phyloP scores from a whole-genome alignment of 2,113 vertebrate genomes.

The Meles meles region DNA sequence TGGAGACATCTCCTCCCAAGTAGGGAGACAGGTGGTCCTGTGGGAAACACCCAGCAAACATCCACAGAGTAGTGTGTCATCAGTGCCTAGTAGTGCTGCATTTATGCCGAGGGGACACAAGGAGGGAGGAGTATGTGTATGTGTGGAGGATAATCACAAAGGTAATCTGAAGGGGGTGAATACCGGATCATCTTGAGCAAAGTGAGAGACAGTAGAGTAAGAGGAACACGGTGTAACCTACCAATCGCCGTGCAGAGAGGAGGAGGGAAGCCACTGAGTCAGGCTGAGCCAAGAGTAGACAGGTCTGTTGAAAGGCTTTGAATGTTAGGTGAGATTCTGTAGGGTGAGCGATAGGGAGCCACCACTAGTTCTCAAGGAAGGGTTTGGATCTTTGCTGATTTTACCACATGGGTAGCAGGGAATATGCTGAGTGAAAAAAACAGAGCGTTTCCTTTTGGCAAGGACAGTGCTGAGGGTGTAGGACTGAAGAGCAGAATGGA shows the following conservation, averaged over 20 bases:
- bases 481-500: neutral
- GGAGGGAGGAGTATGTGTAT: neutral
- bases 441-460: neutral
- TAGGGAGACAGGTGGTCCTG: neutral
- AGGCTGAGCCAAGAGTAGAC: neutral
- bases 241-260: constrained; percentile 27
- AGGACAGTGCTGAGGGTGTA: neutral
- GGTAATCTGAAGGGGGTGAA: neutral
- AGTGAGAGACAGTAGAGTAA: neutral
- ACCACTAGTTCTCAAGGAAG: neutral
- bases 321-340: neutral
- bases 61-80: neutral
- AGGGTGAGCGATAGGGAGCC: neutral
- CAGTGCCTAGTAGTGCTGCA: neutral
- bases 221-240: neutral
- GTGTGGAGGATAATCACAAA: neutral
- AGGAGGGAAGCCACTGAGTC: neutral
- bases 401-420: neutral
- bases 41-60: neutral
- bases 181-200: constrained; percentile 17
- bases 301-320: neutral
- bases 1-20: neutral
- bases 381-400: neutral
- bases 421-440: neutral
- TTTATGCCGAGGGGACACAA: neutral